Conservation (phyloP, 2,113 vertebrate genomes). For the Archocentrus centrarchus region DNA sequence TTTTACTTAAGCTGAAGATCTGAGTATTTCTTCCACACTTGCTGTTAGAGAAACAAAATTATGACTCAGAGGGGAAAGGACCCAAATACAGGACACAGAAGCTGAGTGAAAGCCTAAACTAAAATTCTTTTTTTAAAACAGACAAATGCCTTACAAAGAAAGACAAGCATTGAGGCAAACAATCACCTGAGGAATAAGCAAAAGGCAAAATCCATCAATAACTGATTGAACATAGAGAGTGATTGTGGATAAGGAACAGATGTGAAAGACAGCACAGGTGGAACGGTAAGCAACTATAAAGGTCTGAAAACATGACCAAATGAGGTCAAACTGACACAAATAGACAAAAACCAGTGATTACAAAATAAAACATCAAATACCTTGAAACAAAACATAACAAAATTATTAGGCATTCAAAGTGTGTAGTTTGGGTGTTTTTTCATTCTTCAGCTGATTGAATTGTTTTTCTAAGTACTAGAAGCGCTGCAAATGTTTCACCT, state of each 20-base stretch:
- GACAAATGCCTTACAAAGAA: not conserved
- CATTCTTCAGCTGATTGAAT: not conserved
- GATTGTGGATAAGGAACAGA: no score
- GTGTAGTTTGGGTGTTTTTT: not conserved
- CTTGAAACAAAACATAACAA: not conserved
- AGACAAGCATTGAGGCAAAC: not conserved
- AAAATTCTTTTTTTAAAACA: not conserved
- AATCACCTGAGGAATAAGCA: not conserved
- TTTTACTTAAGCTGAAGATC: no score
- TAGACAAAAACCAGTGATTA: not conserved
- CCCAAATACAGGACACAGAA: not conserved
- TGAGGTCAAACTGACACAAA: no score
- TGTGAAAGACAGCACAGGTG: not conserved
- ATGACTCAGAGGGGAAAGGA: no score
- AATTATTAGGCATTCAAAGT: fast-evolving
- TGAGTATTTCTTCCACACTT: not conserved
- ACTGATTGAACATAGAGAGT: not conserved
- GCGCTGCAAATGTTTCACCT: not conserved
- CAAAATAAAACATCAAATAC: not conserved
- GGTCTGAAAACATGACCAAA: not conserved
- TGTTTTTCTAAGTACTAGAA: not conserved
- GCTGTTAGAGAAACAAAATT: no score
- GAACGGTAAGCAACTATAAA: not conserved
- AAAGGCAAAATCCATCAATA: not conserved
- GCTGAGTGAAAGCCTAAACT: not conserved